These are phyloP conservation scores for Melipona quadrifasciata DNA, from an alignment of 1,140 invertebrate genomes.

Conservation along the genomic window DNA sequence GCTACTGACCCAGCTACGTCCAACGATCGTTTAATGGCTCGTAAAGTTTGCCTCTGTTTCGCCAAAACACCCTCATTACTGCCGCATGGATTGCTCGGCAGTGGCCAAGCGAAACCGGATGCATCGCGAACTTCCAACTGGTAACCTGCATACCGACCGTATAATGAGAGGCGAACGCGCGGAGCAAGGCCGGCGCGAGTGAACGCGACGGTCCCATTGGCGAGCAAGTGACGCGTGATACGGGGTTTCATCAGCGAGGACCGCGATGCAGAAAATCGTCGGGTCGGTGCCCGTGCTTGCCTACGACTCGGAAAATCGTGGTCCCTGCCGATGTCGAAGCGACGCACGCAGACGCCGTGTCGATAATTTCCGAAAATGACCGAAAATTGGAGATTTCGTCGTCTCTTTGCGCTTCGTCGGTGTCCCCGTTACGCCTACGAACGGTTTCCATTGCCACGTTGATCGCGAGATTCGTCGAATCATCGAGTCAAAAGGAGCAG, in stretches of 20 bases:
- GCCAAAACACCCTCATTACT: constrained; percentile 34
- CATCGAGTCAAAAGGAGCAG: not conserved
- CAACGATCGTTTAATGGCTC: constrained; percentile 28
- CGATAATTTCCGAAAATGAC: no score
- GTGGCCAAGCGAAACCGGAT: constrained; percentile 26
- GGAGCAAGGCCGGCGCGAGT: not conserved
- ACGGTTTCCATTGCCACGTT: no score
- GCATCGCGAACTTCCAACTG: constrained; percentile 28
- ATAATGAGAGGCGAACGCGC: not conserved
- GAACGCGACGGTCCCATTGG: constrained; percentile 37
- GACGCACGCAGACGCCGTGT: not conserved
- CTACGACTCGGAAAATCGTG: constrained; percentile 53
- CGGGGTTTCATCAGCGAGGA: constrained; percentile 40
- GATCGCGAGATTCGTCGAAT: not conserved
- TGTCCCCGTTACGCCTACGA: not conserved
- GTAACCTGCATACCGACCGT: constrained; percentile 59
- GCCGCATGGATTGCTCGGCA: constrained; percentile 27
- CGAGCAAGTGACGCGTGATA: constrained; percentile 52
- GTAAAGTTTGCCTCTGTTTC: constrained; percentile 21
- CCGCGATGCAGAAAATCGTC: constrained; percentile 45
- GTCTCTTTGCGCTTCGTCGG: not conserved
- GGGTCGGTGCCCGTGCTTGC: not conserved
- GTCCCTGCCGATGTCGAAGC: not conserved
- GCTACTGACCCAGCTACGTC: constrained; percentile 32
- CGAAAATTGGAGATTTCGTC: not conserved